Evolutionary conservation across 2,797 vertebrate species (phyloP), one percentile per base, ranked within the genome.

Genomic region (Enteromius afrohamiltoni): DNA sequence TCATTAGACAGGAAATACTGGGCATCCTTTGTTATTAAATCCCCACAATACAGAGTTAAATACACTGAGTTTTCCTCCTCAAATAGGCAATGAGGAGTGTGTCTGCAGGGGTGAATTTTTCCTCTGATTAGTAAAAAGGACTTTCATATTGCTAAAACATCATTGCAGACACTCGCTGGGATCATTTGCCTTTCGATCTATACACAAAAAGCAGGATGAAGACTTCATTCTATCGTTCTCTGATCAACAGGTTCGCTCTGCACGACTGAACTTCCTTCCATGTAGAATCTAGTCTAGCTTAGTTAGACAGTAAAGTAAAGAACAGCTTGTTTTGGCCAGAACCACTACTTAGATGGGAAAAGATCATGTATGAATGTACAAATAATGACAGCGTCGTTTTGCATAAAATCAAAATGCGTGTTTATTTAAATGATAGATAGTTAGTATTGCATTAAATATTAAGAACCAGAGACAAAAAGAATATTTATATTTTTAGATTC

Each of bases 191-290:
- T 53, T 74, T 74, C 21, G 26, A 74, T 53, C 47, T 23, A 53
- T 23, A 53, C 16, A 34, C n/a, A 45, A 14, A 71, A 71, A 49
- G n/a, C 71, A 53, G 29, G 45, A 53, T 74, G 68, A 70, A 47
- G 68, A 47, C 9, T 21, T 49, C 23, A 53, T 51, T 74, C 47
- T 74, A 49, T 10, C 9, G 9, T 74, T 14, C 4, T 51, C 23
- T 74, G 16, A 53, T 53, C 26, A 74, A 53, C 47, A 31, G 29
- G 47, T 70, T 26, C 5, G 13, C 26, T 51, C 71, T 11, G 70
- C 47, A 53, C 31, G 26, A 26, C 16, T 74, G 14, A 16, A 53
- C 17, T 4, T 51, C 29, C 17, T 74, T 2, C 29, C 47, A 13
- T 53, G 26, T 31, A 29, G 47, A 74, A 51, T 67, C 64, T 67